These are phyloP conservation scores for Priocnemis perturbator DNA, from an alignment of 2,888 invertebrate genomes.

Conservation along the genomic window DNA sequence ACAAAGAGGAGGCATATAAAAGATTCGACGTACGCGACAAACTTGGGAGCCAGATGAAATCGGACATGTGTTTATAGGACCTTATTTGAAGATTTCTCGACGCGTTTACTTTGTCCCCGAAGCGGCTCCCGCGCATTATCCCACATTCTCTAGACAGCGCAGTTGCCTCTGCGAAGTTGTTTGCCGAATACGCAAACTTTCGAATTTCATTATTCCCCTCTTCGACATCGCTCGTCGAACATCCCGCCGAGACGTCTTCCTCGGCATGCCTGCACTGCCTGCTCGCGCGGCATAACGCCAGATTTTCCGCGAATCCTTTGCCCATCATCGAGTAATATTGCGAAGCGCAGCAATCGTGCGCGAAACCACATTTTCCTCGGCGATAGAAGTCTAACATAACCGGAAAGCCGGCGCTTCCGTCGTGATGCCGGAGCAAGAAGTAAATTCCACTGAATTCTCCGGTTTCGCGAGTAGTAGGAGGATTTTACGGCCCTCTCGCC, in stretches of 20 bases:
- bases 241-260: not conserved
- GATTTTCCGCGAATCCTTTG: slow-evolving; percentile 20
- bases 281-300: slow-evolving; percentile 4
- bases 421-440: slow-evolving; percentile 49
- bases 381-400: slow-evolving; percentile 46
- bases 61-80: too few species aligned
- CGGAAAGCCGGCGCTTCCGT: slow-evolving; percentile 56
- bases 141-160: too few species aligned
- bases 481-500: slow-evolving; percentile 62
- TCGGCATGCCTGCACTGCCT: not conserved
- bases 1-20: too few species aligned
- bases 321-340: slow-evolving; percentile 37
- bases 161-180: too few species aligned
- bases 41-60: too few species aligned
- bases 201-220: not conserved
- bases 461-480: slow-evolving; percentile 52
- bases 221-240: not conserved
- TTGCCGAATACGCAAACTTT: not conserved
- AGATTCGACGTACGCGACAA: too few species aligned
- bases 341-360: slow-evolving; percentile 23
- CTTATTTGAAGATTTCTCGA: too few species aligned
- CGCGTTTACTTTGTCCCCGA: too few species aligned
- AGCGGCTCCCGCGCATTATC: too few species aligned
- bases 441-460: slow-evolving; percentile 66
- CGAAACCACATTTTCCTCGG: slow-evolving; percentile 45